Evolutionary conservation across 1,140 invertebrate species (phyloP), one percentile per base, ranked within the genome.

Genomic region (Drosophila jambulina): DNA sequence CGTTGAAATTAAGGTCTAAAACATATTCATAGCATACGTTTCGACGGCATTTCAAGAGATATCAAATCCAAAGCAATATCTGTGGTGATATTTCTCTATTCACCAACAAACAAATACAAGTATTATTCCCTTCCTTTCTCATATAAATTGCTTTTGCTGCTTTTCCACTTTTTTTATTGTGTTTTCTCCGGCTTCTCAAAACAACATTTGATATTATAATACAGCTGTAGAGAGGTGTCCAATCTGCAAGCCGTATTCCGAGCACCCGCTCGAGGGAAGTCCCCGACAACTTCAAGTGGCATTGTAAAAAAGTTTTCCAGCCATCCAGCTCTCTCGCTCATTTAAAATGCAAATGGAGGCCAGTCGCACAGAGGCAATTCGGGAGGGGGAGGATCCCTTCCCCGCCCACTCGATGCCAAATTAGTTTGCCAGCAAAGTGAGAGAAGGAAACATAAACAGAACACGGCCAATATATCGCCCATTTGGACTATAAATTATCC

Each of bases 261-360:
- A 51, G 62, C 46, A 70, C 46, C 67, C 67, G 51, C 43, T 27
- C 13, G n/a, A 72, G 67, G 36, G 45, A 46, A 80, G 53, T 63
- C 59, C 23, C 65, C 64, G 45, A 76, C 49, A 81, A 71, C 71
- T 82, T 82, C 71, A 63, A 82, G 70, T 77, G 76, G 67, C 67
- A 69, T 82, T 72, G 76, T 87, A 78, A 83, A 87, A 87, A 88
- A 74, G 77, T 87, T 74, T 54, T 36, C 67, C 75, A 34, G 60
- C 62, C 48, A 45, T 23, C 51, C 49, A 19, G 23, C 53, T 23
- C 21, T 21, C 53, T 46, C 46, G 21, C 65, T 88, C 80, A 88
- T 87, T 88, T 88, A 68, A 87, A 88, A 87, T 87, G 84, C 84
- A 87, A 87, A 87, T 87, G 84, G 74, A 57, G 57, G 62, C 57